Base-by-base conservation (phyloP, 1,140 invertebrate genomes). In the Bombus sibiricus region DNA sequence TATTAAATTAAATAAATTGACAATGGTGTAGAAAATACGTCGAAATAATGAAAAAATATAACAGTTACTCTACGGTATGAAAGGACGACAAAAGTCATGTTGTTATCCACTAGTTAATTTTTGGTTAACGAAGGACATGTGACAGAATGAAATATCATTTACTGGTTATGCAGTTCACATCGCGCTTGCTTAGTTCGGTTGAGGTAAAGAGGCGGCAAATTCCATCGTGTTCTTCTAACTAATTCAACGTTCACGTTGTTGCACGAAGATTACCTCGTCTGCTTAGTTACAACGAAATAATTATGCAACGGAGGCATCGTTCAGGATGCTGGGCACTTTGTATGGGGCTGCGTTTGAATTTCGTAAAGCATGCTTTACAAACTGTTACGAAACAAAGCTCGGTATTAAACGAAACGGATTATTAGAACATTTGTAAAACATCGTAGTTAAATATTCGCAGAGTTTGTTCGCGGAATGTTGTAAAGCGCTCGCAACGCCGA, bases 351-450 rank as follows among this genome's bases (percentile, higher is more conserved):
- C 43, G 53, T 64, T 62, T 72, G 34, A 57, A 57, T 72, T n/a
- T 72, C 34, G 34, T 3, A 25, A 53, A 77, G 25, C 59, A 28
- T 41, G 43, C 39, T 76, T 39, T 39, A 32, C 41, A 8, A 8
- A 37, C 28, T 18, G 18, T 13, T 25, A 37, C 9, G n/a, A 53
- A 59, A 43, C 66, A 71, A 37, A 84, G 66, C 53, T 18, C 47
- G n/a, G 76, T n/a, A 47, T 71, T 79, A 79, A 79, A 41, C n/a
- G 39, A 64, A 39, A 25, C 10, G 10, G 76, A n/a, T 72, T 84
- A 84, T 84, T 84, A 79, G 66, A 84, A 79, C 73, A 41, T 69
- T 84, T 72, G 75, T 79, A 68, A 83, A 83, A 84, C 75, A 77
- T n/a, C n/a, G 64, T 13, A 71, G 47, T 53, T 53, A 53, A 53